These are phyloP conservation scores for Ectropis crepuscularia DNA, from an alignment of 2,888 invertebrate genomes.

Conservation along the genomic window DNA sequence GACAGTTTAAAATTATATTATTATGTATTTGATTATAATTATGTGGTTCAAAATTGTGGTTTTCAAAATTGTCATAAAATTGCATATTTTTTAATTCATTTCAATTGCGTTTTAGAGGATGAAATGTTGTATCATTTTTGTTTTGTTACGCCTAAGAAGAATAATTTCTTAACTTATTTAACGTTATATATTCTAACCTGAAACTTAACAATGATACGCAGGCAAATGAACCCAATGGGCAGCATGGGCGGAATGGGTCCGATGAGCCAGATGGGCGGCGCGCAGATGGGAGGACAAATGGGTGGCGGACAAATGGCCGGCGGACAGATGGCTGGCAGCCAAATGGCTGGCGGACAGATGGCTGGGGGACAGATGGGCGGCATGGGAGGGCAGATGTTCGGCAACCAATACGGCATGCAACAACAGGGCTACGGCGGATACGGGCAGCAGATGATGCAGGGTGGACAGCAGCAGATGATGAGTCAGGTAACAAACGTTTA, in stretches of 20 bases:
- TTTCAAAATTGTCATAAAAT: too few relatives aligned
- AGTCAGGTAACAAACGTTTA: conserved; percentile 64
- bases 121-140: too few relatives aligned
- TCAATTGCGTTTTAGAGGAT: too few relatives aligned
- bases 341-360: conserved; percentile 70
- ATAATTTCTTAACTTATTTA: background rate
- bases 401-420: conserved; percentile 87
- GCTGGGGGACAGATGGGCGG: conserved; percentile 73
- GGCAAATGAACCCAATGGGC: conserved; percentile 80
- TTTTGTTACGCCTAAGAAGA: too few relatives aligned
- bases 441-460: conserved; percentile 81
- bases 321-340: conserved; percentile 67
- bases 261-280: conserved; percentile 74
- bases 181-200: background rate
- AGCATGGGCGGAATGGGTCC: conserved; percentile 77
- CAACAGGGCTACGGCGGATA: conserved; percentile 80
- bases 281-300: conserved; percentile 70
- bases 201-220: conserved; percentile 39
- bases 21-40: too few relatives aligned
- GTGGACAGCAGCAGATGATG: conserved; percentile 82
- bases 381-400: conserved; percentile 85
- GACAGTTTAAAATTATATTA: too few relatives aligned
- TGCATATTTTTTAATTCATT: too few relatives aligned
- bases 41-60: too few relatives aligned
- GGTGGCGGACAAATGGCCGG: conserved; percentile 72